Evolutionary conservation across 2,113 vertebrate genomes (phyloP).

Genomic region (Elachura formosa): DNA sequence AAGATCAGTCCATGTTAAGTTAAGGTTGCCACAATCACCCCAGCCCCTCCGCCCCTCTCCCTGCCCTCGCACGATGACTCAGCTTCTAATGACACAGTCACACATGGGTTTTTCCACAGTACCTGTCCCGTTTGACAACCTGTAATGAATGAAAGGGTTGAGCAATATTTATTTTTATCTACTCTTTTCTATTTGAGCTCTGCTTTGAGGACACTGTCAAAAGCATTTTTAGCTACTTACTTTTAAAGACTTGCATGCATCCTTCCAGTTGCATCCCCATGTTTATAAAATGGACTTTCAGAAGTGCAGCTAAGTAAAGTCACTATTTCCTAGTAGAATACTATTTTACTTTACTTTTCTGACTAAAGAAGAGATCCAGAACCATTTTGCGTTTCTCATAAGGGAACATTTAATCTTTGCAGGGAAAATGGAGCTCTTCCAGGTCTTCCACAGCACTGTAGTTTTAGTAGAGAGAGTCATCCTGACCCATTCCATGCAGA

Average conservation of each 20-base stretch:
- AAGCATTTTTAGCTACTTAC: background rate
- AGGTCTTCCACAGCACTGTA: background rate
- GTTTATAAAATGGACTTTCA: background rate
- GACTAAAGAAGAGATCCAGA: background rate
- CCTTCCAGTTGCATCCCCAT: fast-evolving
- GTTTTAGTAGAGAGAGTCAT: background rate
- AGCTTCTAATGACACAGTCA: background rate
- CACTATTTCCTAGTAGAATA: background rate
- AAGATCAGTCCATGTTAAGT: background rate
- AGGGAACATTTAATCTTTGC: background rate
- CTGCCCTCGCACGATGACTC: background rate
- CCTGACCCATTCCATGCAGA: background rate
- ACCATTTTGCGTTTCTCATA: background rate
- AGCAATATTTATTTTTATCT: conserved; percentile 43
- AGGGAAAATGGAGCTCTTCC: background rate
- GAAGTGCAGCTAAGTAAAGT: background rate
- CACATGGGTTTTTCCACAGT: background rate
- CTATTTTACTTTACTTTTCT: background rate
- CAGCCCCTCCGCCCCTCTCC: background rate
- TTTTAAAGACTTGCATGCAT: background rate
- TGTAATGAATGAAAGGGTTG: background rate
- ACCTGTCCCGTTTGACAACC: conserved; percentile 37
- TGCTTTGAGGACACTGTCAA: background rate
- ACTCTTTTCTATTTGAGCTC: background rate
- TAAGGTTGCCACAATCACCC: background rate